These are phyloP conservation scores for Pachyramphus minor DNA, from an alignment of 2,113 vertebrate genomes.

Conservation along the genomic window DNA sequence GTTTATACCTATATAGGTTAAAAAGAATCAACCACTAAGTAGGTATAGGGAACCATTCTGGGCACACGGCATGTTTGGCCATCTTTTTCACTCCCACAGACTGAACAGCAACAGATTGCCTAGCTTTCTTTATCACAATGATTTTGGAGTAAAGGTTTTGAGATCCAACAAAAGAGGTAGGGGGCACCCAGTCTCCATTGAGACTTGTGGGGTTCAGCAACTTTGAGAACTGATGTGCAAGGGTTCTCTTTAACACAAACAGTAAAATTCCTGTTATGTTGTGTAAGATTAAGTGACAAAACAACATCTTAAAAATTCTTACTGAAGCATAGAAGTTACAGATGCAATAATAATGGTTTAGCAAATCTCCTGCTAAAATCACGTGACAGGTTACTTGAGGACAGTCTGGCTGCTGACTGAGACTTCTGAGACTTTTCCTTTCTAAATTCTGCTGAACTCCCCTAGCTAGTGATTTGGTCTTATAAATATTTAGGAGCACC, in stretches of 20 bases:
- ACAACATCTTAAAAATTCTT: not conserved
- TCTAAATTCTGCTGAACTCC: not conserved
- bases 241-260: not conserved
- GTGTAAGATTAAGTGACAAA: not conserved
- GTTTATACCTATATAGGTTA: not conserved
- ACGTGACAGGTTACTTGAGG: not conserved
- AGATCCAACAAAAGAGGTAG: not conserved
- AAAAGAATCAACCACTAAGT: not conserved
- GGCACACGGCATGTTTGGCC: not conserved
- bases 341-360: not conserved
- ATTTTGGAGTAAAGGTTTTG: not conserved
- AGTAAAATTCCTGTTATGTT: not conserved
- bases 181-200: not conserved
- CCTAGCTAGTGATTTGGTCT: not conserved
- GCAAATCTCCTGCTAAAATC: not conserved
- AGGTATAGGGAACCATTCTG: not conserved
- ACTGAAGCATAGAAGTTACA: not conserved
- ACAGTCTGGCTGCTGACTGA: not conserved
- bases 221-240: not conserved
- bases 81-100: not conserved
- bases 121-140: not conserved
- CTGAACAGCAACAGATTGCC: not conserved
- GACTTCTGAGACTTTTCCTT: not conserved
- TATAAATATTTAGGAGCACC: constrained; percentile 48
- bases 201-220: not conserved